Base-by-base conservation (phyloP, 2,113 vertebrate species). In the Willisornis vidua region DNA sequence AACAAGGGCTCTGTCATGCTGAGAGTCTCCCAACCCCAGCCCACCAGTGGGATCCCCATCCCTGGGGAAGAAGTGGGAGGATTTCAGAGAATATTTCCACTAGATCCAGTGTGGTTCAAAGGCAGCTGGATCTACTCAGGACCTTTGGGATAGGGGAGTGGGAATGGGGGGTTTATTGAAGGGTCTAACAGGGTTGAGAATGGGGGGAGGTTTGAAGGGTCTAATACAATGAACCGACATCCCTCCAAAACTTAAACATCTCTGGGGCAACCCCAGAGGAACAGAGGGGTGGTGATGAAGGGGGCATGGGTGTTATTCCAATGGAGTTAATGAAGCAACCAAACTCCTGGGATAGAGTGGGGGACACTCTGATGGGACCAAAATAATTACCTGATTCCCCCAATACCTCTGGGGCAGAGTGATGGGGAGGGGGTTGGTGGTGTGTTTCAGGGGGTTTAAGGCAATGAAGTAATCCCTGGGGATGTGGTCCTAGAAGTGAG, bases 271-370 rank as follows among this genome's bases (percentile, higher is more conserved):
- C 13, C 55, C 25, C 35, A 55, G 31, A 54, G 39, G 28, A 28
- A 26, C 0, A 0, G 19, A 20, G 49, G 9, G 49, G 8, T 22
- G 46, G 29, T 13, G 73, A 19, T 18, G 26, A 31, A 24, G 1
- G 22, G 25, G 2, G 6, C 3, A 12, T 12, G 4, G 6, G 4
- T 6, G 19, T 28, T 45, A 24, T 43, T 51, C 28, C 68, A 41
- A 0, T 0, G 20, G 31, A 61, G 3, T 66, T 57, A 74, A 79
- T 79, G 19, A 39, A 70, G 46, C 3, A 4, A 29, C 19, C 7
- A n/a, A 22, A 73, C 5, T 49, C 11, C 71, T 74, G 49, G 54
- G 39, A 37, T 26, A 18, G 22, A 33, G 3, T 10, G 62, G 18
- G 28, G 7, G 19, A 28, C 19, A 31, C 17, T 63, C 29, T 17